Evolutionary conservation across 2,888 invertebrate species (phyloP), one percentile per base, ranked within the genome.

Genomic region (Gibbula magus): DNA sequence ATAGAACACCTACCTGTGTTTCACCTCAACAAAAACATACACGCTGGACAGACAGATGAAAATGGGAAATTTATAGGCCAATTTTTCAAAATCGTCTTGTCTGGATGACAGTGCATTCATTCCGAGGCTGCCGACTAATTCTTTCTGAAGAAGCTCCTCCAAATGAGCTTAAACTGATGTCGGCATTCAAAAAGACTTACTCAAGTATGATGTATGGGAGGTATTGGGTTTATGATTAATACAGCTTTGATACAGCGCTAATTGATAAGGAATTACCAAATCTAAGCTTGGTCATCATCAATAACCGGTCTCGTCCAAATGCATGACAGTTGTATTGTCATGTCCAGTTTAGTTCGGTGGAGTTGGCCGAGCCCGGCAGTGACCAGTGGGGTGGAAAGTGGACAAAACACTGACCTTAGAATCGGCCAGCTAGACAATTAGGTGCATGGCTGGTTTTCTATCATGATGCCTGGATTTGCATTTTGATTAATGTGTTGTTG

Each of bases 141-240:
- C 70, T 35, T 35, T 70, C 35, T 4, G 39, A 70, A 70, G 70
- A 70, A 29, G 70, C 20, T 8, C 20, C 70, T 20, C 13, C n/a
- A 70, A 70, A 70, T 70, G 70, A 70, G 70, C 70, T 70, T 35
- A 10, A n/a, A 39, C 39, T 35, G 70, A 70, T 70, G 70, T 70
- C 70, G n/a, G 39, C 70, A 20, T 70, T 70, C 70, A 70, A 39
- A 70, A 70, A 70, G 70, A 70, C 70, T 70, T 70, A 70, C 70
- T 70, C 35, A 39, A 70, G 70, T 29, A 70, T 70, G 70, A 70
- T 70, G 70, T 32, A 70, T 20, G 70, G 70, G 32, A 18, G 35
- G 18, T 5, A 39, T 29, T 16, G 35, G 35, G 70, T 35, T 70
- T 70, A 70, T 70, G 70, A 70, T 70, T 70, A 70, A 70, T 70